Evolutionary conservation across 1,140 invertebrate species (phyloP).

Genomic region (Macrosteles quadrilineatus): DNA sequence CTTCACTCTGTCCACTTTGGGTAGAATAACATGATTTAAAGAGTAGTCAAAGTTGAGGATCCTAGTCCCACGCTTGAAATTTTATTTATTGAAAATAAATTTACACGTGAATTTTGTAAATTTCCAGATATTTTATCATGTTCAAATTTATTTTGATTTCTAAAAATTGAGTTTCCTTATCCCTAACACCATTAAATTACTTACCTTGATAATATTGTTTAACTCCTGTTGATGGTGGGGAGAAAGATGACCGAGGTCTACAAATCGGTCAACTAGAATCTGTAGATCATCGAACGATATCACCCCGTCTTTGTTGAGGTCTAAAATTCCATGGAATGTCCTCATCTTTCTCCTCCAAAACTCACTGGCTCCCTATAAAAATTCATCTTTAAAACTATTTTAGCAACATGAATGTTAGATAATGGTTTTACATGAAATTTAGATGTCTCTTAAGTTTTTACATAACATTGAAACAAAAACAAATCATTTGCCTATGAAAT

Average conservation of each 20-base stretch:
- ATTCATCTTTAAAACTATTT: neutral
- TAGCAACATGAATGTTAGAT: neutral
- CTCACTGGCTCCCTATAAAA: slow-evolving; percentile 67
- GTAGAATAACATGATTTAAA: too few species aligned
- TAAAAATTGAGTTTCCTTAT: too few species aligned
- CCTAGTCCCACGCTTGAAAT: too few species aligned
- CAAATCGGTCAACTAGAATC: slow-evolving; percentile 70
- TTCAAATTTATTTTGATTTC: too few species aligned
- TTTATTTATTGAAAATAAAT: too few species aligned
- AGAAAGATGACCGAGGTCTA: slow-evolving; percentile 63
- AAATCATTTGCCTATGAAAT: neutral
- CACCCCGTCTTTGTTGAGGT: slow-evolving; percentile 83
- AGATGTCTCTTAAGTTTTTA: neutral
- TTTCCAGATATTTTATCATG: too few species aligned
- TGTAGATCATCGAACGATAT: slow-evolving; percentile 77
- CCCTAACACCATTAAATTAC: too few species aligned
- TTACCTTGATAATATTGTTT: slow-evolving; percentile 40
- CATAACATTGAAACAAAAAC: neutral
- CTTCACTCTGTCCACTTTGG: too few species aligned
- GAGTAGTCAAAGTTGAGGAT: too few species aligned
- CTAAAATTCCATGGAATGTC: slow-evolving; percentile 74
- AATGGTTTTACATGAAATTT: neutral
- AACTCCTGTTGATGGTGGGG: slow-evolving; percentile 40
- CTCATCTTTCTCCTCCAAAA: slow-evolving; percentile 91
- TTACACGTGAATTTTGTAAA: too few species aligned